Percentiles rank a stretch among this genome's conserved stretches.
Evolutionary conservation across 2,113 vertebrate genomes (phyloP).

Genomic region (Callorhinus ursinus): DNA sequence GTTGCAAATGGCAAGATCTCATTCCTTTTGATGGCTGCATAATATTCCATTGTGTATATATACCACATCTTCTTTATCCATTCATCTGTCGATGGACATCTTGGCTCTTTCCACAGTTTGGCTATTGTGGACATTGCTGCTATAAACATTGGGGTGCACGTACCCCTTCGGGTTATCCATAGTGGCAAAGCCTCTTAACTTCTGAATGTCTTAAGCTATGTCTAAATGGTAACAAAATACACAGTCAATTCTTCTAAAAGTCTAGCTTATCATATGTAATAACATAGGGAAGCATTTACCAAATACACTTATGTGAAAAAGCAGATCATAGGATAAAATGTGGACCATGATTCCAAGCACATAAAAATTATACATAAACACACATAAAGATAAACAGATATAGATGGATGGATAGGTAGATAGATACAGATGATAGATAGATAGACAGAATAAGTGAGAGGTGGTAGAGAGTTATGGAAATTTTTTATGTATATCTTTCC

Average conservation of each 20-base stretch:
- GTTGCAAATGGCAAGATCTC: too few relatives aligned
- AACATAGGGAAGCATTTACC: not conserved
- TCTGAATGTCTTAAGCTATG: not conserved
- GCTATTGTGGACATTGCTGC: too few relatives aligned
- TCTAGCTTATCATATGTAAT: not conserved
- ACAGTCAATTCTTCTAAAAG: not conserved
- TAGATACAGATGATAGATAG: not conserved
- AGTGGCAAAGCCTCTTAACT: not conserved
- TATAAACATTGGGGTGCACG: too few relatives aligned
- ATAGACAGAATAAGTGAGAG: not conserved
- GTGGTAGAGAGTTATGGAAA: not conserved
- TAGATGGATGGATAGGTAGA: not conserved
- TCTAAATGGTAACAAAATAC: slow-evolving; percentile 13
- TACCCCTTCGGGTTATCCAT: not conserved
- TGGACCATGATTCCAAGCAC: not conserved
- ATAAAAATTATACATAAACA: not conserved
- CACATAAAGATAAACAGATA: not conserved
- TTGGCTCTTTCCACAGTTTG: too few relatives aligned
- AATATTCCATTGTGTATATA: too few relatives aligned
- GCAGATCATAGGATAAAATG: not conserved
- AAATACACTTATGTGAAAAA: not conserved
- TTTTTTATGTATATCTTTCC: not conserved
- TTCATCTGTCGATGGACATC: too few relatives aligned
- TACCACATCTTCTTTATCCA: too few relatives aligned
- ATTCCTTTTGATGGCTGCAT: too few relatives aligned